A percentile compares a stretch with the other conserved stretches of the same genome.
phyloP scores from a whole-genome alignment of 2,888 invertebrate species.

The Amblyjoppa proteus region DNA sequence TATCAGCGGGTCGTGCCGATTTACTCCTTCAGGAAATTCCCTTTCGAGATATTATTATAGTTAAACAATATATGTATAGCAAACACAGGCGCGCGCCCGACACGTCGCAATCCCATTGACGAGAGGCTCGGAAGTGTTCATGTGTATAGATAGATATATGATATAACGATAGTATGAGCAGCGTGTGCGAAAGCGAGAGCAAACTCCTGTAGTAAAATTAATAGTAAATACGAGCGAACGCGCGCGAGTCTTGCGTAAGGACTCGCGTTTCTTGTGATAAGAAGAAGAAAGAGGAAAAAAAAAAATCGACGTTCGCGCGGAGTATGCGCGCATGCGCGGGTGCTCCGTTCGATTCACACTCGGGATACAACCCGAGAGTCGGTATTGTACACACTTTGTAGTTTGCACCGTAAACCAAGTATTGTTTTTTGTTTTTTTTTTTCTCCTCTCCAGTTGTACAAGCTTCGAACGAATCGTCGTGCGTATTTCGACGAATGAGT shows the following conservation, averaged over 20 bases:
- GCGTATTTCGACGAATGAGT: constrained; percentile 48
- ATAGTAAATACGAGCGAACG: constrained; percentile 29
- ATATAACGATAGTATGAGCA: background rate
- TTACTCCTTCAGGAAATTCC: constrained; percentile 33
- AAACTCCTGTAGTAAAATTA: constrained; percentile 22
- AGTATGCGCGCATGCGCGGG: background rate
- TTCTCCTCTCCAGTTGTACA: constrained; percentile 13
- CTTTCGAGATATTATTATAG: constrained; percentile 1
- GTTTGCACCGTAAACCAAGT: constrained; percentile 1
- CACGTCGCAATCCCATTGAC: constrained; percentile 19
- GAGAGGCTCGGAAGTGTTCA: background rate
- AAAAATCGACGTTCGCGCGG: constrained; percentile 52
- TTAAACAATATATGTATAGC: background rate
- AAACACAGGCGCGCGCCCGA: background rate
- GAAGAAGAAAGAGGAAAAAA: background rate
- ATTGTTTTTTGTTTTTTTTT: constrained; percentile 19
- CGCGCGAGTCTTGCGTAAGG: constrained; percentile 52
- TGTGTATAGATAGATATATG: constrained; percentile 13
- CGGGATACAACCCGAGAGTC: constrained; percentile 1
- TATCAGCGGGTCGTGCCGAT: constrained; percentile 19
- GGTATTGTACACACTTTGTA: background rate
- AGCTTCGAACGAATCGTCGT: constrained; percentile 33
- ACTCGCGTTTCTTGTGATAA: constrained; percentile 65
- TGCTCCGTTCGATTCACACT: constrained; percentile 33
- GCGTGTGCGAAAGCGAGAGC: background rate